A percentile compares a stretch with the other conserved stretches of the same genome.
These are phyloP conservation scores for Drosophila erecta DNA, from an alignment of 1,140 invertebrate genomes.

Conservation along the genomic window DNA sequence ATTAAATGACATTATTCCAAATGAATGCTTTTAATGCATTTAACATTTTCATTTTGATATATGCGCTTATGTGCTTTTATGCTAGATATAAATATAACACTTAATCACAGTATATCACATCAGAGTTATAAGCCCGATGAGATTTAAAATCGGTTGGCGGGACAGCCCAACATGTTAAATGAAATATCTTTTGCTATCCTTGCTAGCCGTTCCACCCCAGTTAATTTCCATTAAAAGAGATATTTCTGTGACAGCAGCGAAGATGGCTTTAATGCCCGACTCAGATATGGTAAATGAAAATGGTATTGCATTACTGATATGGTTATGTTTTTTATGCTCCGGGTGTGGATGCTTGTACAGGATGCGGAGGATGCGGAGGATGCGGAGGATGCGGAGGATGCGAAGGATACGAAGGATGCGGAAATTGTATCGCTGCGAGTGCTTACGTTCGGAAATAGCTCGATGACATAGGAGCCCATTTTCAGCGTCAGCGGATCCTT, in stretches of 20 bases:
- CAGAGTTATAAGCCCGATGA: not conserved
- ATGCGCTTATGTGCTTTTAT: too few relatives aligned
- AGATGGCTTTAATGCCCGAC: not conserved
- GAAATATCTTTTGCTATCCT: not conserved
- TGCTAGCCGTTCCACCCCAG: not conserved
- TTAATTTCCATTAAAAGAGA: not conserved
- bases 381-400: too few relatives aligned
- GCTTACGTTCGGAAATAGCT: constrained; percentile 90
- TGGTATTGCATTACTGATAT: constrained; percentile 4
- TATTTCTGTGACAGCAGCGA: constrained; percentile 1
- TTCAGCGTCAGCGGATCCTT: constrained; percentile 99
- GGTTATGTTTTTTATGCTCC: constrained; percentile 2
- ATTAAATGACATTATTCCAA: too few relatives aligned
- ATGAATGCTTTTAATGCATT: too few relatives aligned
- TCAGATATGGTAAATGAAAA: constrained; percentile 9
- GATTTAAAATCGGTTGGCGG: not conserved
- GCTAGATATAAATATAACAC: not conserved
- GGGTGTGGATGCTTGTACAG: not conserved
- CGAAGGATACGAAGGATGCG: not conserved
- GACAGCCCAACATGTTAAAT: not conserved
- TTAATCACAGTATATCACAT: not conserved
- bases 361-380: not conserved
- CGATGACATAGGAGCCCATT: constrained; percentile 94
- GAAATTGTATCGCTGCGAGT: constrained; percentile 6
- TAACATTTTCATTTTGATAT: too few relatives aligned